Evolutionary conservation across 1,140 invertebrate genomes (phyloP), one percentile per base, ranked within the genome.

Genomic region (Drosophila kepulauana): DNA sequence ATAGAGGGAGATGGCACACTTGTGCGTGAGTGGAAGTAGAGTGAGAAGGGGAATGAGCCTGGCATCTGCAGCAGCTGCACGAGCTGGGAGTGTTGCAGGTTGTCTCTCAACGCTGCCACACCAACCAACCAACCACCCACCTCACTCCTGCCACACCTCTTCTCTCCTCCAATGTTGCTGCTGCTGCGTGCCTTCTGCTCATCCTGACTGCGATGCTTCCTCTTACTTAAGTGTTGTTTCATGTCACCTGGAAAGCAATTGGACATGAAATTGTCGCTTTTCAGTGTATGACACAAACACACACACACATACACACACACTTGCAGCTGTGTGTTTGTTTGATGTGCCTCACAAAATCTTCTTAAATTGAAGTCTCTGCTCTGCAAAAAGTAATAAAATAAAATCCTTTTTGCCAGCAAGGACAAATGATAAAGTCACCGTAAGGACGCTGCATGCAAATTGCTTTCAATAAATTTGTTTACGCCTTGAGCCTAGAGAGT

Each of bases 161-260:
- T 51, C 43, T 11, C 41, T 38, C 15, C 25, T 25, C 35, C 5
- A 8, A 5, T 33, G 30, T 33, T 28, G 28, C 56, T 13, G 46
- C 25, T 49, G 51, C 35, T 51, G 35, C 45, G 28, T 45, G n/a
- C 58, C 5, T 13, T 6, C 51, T 35, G 41, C 56, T 43, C 46
- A 33, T 16, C 5, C 16, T 35, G 38, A 35, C 4, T 33, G 48
- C 56, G 20, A 48, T 79, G 82, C 86, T 85, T 78, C 77, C 82
- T 81, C 73, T 78, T 90, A 77, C 81, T 90, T 92, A 92, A 92
- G 91, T 92, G 91, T 92, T 92, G 91, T 92, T 92, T 92, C 91
- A 87, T 92, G 91, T 92, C 91, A 92, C 91, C 91, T 92, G 91
- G 87, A 92, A 92, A 92, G 81, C 91, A 92, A 92, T 92, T 91